A percentile compares a stretch with the other conserved stretches of the same genome.
Conservation (phyloP, 2,797 vertebrate species). For the Acanthurus lineatus region DNA sequence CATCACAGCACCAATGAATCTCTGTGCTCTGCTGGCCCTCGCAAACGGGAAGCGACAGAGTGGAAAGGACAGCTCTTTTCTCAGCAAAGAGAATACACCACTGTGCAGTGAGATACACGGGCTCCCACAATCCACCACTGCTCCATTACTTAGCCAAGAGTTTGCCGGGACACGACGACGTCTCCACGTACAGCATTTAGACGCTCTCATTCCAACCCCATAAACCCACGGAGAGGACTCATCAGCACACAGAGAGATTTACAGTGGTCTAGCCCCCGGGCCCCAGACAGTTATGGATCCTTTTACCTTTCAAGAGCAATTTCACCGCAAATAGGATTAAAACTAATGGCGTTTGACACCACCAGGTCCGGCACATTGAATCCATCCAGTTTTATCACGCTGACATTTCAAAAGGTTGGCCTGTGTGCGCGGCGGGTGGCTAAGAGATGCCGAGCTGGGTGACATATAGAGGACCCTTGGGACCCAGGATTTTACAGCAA, state of each 20-base stretch:
- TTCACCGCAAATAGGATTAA: slow-evolving; percentile 86
- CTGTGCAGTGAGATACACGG: slow-evolving; percentile 51
- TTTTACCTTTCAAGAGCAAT: slow-evolving; percentile 86
- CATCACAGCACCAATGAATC: slow-evolving; percentile 65
- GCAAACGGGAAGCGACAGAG: slow-evolving; percentile 50
- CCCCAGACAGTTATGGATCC: slow-evolving; percentile 82
- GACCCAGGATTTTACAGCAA: slow-evolving; percentile 74
- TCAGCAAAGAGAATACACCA: slow-evolving; percentile 31
- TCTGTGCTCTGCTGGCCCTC: slow-evolving; percentile 48
- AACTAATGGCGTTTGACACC: slow-evolving; percentile 87
- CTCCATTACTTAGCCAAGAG: slow-evolving; percentile 72
- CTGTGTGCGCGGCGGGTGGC: slow-evolving; percentile 60
- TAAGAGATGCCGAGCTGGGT: slow-evolving; percentile 73
- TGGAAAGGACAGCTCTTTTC: slow-evolving; percentile 73
- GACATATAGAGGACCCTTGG: slow-evolving; percentile 76
- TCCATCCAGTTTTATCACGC: slow-evolving; percentile 81
- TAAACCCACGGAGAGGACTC: slow-evolving; percentile 73
- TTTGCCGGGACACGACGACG: slow-evolving; percentile 40
- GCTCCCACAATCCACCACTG: slow-evolving; percentile 56
- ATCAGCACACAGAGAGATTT: slow-evolving; percentile 77
- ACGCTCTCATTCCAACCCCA: slow-evolving; percentile 62
- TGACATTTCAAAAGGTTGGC: slow-evolving; percentile 89
- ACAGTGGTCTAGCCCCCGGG: slow-evolving; percentile 62
- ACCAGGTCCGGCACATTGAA: slow-evolving; percentile 76
- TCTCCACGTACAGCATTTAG: slow-evolving; percentile 60